A percentile compares a stretch with the other conserved stretches of the same genome.
phyloP scores from a whole-genome alignment of 2,797 vertebrate genomes.

The Eulemur coronatus region DNA sequence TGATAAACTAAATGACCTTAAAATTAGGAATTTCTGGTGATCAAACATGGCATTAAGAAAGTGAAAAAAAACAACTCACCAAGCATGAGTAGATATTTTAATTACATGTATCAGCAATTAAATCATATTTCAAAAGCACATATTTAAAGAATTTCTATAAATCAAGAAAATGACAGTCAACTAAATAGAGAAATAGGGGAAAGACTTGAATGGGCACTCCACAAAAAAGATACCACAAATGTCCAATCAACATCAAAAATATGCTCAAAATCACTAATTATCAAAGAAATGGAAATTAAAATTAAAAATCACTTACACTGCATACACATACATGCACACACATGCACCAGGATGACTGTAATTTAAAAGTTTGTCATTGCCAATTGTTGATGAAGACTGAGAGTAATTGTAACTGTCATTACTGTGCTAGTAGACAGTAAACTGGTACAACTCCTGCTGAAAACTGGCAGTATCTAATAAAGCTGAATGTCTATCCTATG shows the following conservation, averaged over 20 bases:
- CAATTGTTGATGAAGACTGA: not conserved
- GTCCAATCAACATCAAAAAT: not conserved
- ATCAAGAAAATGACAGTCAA: not conserved
- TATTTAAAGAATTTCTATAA: not conserved
- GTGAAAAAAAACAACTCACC: not conserved
- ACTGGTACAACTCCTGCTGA: not conserved
- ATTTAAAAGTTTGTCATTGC: not conserved
- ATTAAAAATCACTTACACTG: not conserved
- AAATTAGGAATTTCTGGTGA: not conserved
- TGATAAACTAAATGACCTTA: not conserved
- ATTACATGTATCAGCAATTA: not conserved
- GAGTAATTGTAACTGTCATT: not conserved
- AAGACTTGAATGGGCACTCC: not conserved
- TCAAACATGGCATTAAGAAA: not conserved
- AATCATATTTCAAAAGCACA: not conserved
- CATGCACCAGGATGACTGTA: not conserved
- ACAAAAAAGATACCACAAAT: not conserved
- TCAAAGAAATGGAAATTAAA: not conserved
- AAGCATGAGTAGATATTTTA: not conserved
- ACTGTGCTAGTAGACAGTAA: not conserved
- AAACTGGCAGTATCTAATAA: not conserved
- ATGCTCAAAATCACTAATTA: not conserved
- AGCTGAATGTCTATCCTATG: not conserved
- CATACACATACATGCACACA: not conserved
- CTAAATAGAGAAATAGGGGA: not conserved